Conservation (phyloP, 1,140 invertebrate genomes). For the Drosophila asahinai region DNA sequence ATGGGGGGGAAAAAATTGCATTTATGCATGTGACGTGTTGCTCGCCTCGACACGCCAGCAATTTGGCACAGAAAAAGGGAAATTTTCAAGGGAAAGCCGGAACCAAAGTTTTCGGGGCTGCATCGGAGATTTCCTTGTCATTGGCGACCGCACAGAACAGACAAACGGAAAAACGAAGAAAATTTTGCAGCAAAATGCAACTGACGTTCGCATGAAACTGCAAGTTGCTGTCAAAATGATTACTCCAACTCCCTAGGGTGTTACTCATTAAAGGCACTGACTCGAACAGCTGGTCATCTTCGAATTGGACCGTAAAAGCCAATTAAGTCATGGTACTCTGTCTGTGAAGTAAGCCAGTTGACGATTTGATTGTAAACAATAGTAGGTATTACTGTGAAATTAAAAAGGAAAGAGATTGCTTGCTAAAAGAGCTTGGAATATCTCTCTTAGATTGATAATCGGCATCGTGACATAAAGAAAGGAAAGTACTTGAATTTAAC, state of each 20-base stretch:
- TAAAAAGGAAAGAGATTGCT: neutral
- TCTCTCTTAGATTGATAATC: no score
- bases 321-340: neutral
- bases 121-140: conserved; percentile 49
- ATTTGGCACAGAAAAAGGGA: conserved; percentile 34
- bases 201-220: conserved; percentile 39
- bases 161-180: neutral
- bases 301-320: neutral
- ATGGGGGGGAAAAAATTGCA: conserved; percentile 59
- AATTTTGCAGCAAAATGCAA: conserved; percentile 27
- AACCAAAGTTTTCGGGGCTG: conserved; percentile 20
- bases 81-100: conserved; percentile 5
- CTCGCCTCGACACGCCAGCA: conserved; percentile 56
- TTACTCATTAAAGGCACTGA: conserved; percentile 14
- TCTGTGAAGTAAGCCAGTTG: neutral
- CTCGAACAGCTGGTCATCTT: neutral
- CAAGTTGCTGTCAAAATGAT: conserved; percentile 23
- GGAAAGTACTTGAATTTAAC: neutral
- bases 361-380: neutral
- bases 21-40: conserved; percentile 72
- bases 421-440: no score
- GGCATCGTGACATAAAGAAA: no score
- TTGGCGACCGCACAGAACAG: conserved; percentile 26
- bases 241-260: neutral
- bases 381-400: neutral